Percentiles rank a stretch among this genome's conserved stretches.
Evolutionary conservation across 2,113 vertebrate genomes (phyloP).

Genomic region (Motacilla alba): DNA sequence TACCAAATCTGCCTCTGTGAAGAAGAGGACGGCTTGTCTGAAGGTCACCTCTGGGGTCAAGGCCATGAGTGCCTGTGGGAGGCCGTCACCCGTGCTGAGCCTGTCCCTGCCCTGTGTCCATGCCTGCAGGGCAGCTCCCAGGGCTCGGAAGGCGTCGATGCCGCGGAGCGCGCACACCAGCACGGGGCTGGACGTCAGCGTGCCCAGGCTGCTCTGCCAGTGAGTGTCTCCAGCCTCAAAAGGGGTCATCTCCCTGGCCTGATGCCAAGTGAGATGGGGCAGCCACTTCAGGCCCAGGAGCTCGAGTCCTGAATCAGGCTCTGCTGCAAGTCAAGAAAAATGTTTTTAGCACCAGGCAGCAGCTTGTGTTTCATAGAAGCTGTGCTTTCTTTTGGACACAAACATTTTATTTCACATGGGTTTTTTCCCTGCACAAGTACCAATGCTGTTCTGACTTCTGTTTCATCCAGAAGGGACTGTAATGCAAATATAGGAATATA

Average conservation of each 20-base stretch:
- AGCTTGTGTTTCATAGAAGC: not conserved
- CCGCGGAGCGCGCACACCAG: constrained; percentile 59
- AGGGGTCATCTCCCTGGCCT: constrained; percentile 74
- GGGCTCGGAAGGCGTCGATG: constrained; percentile 32
- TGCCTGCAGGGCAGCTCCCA: constrained; percentile 30
- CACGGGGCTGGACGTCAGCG: constrained; percentile 55
- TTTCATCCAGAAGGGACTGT: not conserved
- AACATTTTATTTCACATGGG: not conserved
- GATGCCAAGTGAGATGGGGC: constrained; percentile 55
- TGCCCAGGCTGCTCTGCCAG: constrained; percentile 53
- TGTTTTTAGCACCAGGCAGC: not conserved
- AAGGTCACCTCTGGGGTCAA: constrained; percentile 71
- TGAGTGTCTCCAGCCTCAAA: constrained; percentile 70
- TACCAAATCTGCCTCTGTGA: constrained; percentile 66
- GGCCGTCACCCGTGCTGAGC: not conserved
- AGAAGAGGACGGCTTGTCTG: constrained; percentile 72
- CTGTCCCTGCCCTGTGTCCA: not conserved
- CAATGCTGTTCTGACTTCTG: not conserved
- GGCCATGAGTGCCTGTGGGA: constrained; percentile 64
- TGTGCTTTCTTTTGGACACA: not conserved
- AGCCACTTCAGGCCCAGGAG: constrained; percentile 75
- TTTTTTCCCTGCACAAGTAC: not conserved
- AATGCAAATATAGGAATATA: not conserved
- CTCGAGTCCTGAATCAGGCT: constrained; percentile 39
- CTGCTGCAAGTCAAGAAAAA: constrained; percentile 32